Evolutionary conservation across 2,113 vertebrate species (phyloP), one percentile per base, ranked within the genome.

Genomic region (Corythornis cristatus): DNA sequence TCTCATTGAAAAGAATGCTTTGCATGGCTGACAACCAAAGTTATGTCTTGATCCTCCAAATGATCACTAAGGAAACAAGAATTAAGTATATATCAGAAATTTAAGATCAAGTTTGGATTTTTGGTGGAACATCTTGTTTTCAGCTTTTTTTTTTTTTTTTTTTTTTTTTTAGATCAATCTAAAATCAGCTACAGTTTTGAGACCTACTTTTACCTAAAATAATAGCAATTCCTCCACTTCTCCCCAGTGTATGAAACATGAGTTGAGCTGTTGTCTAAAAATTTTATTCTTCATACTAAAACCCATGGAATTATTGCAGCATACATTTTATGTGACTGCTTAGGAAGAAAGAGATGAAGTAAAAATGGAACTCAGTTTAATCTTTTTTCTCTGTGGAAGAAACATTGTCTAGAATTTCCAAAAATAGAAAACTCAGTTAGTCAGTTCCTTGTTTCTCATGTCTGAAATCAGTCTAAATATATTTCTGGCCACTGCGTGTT

Each of bases 221-320:
- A 46, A 26, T 15, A 57, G 11, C 10, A 68, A 57, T 83, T 83
- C 28, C 9, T 60, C 15, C 50, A 22, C 6, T 42, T 62, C 12
- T 79, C 2, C 3, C 6, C 16, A 28, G 4, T 19, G 73, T 21
- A 40, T 28, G 4, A 90, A 2, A 2, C 12, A 18, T 0, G 1
- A 71, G 3, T 5, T 62, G 78, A 74, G 8, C 6, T 28, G 14
- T 42, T 86, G 23, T 25, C 21, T 80, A 71, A 76, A 86, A 68
- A 8, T 58, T 7, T n/a, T 53, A 9, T 21, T 62, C 8, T 75
- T 82, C 6, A 7, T 22, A 19, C 21, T 42, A 81, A 81, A 77
- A 23, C 21, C 25, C 26, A 13, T 1, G 0, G 31, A 73, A 73
- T 35, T 83, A 60, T 57, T 76, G 7, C 18, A 54, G 8, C 6